Conservation (phyloP, 1,140 invertebrate species). For the Ptiloglossa arizonensis region DNA sequence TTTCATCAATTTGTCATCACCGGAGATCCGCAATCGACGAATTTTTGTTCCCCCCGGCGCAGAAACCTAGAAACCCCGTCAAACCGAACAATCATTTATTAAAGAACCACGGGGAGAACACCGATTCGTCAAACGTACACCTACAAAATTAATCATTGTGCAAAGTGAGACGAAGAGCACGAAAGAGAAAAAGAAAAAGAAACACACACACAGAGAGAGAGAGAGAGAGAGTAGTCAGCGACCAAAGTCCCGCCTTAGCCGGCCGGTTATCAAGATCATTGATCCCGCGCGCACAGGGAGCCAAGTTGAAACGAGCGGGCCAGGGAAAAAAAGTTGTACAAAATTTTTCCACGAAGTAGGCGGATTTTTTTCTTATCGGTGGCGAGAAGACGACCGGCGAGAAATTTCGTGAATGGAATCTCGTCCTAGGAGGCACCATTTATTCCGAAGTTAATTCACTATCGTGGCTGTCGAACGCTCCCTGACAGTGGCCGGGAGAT, state of each 20-base stretch:
- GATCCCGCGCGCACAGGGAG: slow-evolving; percentile 35
- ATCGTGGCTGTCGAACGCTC: slow-evolving; percentile 67
- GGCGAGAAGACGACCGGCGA: slow-evolving; percentile 20
- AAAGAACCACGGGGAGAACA: background rate
- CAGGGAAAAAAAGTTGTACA: slow-evolving; percentile 20
- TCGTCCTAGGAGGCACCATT: slow-evolving; percentile 68
- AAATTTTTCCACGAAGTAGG: slow-evolving; percentile 45
- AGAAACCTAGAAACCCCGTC: background rate
- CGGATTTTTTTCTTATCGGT: slow-evolving; percentile 48
- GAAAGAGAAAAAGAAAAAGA: background rate
- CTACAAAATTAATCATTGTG: slow-evolving; percentile 37
- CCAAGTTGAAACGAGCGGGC: background rate
- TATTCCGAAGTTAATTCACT: slow-evolving; percentile 71
- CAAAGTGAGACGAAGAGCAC: slow-evolving; percentile 1
- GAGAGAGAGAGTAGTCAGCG: background rate
- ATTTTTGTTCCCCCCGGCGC: background rate
- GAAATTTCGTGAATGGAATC: slow-evolving; percentile 70
- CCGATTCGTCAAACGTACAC: slow-evolving; percentile 18
- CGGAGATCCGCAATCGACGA: background rate
- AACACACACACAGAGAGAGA: background rate
- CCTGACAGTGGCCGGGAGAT: slow-evolving; percentile 66
- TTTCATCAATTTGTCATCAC: background rate
- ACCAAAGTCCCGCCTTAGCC: slow-evolving; percentile 34
- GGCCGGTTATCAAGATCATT: slow-evolving; percentile 46
- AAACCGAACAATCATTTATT: background rate